A percentile compares a stretch with the other conserved stretches of the same genome.
These are phyloP conservation scores for Gracilinanus agilis DNA, from an alignment of 2,113 vertebrate species.

Conservation along the genomic window DNA sequence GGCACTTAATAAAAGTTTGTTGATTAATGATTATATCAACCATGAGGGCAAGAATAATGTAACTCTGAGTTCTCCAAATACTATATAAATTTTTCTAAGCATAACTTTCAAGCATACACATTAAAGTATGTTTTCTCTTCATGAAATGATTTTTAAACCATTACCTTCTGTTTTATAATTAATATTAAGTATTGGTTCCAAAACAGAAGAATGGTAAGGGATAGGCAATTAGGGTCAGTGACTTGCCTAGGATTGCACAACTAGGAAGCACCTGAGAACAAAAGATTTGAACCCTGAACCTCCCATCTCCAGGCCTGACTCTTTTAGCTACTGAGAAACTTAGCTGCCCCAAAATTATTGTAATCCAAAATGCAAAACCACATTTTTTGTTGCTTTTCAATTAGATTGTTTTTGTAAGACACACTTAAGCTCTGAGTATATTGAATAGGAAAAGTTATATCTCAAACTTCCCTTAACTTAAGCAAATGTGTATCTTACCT, in stretches of 20 bases:
- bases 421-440: background rate
- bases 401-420: background rate
- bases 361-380: background rate
- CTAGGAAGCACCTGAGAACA: too few relatives aligned
- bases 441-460: background rate
- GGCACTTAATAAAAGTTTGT: background rate
- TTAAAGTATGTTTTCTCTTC: background rate
- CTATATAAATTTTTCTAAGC: background rate
- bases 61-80: background rate
- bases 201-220: too few relatives aligned
- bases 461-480: conserved; percentile 5
- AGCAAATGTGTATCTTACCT: conserved; percentile 81
- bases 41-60: background rate
- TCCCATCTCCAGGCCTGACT: too few relatives aligned
- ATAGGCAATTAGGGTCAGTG: too few relatives aligned
- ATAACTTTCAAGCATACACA: background rate
- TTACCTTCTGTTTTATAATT: too few relatives aligned
- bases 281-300: too few relatives aligned
- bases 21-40: background rate
- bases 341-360: too few relatives aligned
- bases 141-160: background rate
- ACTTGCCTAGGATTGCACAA: too few relatives aligned
- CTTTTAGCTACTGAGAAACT: too few relatives aligned
- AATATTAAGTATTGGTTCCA: too few relatives aligned
- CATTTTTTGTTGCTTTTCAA: background rate